Base-by-base conservation (phyloP, 1,140 invertebrate genomes). In the Coenobita brevimanus region DNA sequence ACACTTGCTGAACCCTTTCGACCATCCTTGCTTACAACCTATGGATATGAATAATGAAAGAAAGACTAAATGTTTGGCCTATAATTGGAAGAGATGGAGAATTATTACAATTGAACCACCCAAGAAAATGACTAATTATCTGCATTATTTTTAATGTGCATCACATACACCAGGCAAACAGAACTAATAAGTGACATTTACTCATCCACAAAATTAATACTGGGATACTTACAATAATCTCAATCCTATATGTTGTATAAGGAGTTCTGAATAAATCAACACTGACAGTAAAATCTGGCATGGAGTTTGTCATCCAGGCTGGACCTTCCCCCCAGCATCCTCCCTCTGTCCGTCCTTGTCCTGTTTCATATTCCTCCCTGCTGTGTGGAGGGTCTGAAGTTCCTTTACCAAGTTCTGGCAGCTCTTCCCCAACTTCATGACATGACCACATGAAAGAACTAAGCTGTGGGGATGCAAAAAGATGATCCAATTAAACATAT, bases 271-370 rank as follows among this genome's bases (percentile, higher is more conserved):
- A 87, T 36, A 87, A 15, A 6, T 73, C 46, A 3, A 87, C 64
- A 43, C 27, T 30, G 21, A 87, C 41, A 41, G 62, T 71, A 13
- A 87, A 41, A 8, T 30, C 43, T 15, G 60, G 27, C 24, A 17
- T 41, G 4, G n/a, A 36, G 15, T 54, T 87, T 36, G 78, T 46
- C 60, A 89, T 30, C 85, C 54, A 82, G 36, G 24, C 76, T 3
- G 85, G 85, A 15, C 85, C 85, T 50, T 87, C 62, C 10, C 85
- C 85, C 85, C 85, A 87, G 43, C 85, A 87, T 4, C 85, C 85
- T 6, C 85, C 85, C 27, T 17, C 46, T 50, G 46, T 50, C 46
- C 27, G 41, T 60, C 79, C 85, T 15, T 36, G 21, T 8, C 27
- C 38, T 4, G 21, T 41, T 17, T 57, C 84, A 17, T 81, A 87